Conservation (phyloP, 2,888 invertebrate genomes). For the Brachypalpus laphriformis region DNA sequence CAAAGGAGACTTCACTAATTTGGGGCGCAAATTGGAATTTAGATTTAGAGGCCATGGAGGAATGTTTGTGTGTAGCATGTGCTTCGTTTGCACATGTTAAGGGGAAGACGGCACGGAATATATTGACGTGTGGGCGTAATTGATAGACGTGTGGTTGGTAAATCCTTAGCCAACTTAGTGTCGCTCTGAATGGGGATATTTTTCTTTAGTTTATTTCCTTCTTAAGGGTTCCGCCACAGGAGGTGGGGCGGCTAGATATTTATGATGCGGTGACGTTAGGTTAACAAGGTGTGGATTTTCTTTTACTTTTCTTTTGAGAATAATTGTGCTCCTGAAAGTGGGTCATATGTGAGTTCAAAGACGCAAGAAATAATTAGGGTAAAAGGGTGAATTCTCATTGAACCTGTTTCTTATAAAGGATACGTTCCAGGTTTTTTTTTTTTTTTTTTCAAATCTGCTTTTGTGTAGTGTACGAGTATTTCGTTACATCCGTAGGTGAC, state of each 20-base stretch:
- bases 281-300: constrained; percentile 1
- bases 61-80: not conserved
- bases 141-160: constrained; percentile 49
- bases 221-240: constrained; percentile 25
- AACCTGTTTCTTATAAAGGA: not conserved
- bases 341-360: not conserved
- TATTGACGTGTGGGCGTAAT: constrained; percentile 49
- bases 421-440: too few relatives aligned
- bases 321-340: not conserved
- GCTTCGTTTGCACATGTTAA: not conserved
- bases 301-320: not conserved
- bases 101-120: not conserved
- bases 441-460: too few relatives aligned
- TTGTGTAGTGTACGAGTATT: too few relatives aligned
- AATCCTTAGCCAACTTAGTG: constrained; percentile 45
- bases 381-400: not conserved
- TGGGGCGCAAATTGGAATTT: constrained; percentile 62
- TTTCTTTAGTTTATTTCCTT: constrained; percentile 43
- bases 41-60: constrained; percentile 11
- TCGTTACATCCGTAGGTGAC: too few relatives aligned
- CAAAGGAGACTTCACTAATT: constrained; percentile 58
- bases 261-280: not conserved
- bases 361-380: too few relatives aligned
- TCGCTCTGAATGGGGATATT: constrained; percentile 14
- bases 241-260: not conserved